Evolutionary conservation across 2,888 invertebrate genomes (phyloP).

Genomic region (Linyphia triangularis): DNA sequence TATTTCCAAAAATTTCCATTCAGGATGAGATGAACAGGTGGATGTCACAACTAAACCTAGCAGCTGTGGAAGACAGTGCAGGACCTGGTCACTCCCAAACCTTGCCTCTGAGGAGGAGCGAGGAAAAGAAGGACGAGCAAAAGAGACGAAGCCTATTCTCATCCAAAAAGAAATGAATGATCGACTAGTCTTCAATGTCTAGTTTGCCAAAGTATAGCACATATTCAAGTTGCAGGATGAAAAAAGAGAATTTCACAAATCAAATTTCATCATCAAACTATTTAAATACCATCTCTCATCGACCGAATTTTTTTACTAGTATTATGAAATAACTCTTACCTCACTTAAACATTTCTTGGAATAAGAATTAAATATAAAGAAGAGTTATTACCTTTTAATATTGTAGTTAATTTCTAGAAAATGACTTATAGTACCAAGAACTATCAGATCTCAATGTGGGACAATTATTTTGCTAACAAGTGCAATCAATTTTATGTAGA

Average conservation of each 20-base stretch:
- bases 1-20: neutral
- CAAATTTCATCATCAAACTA: constrained; percentile 40
- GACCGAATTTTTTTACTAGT: constrained; percentile 29
- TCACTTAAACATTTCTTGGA: too few species aligned
- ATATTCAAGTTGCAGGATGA: neutral
- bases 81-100: constrained; percentile 92
- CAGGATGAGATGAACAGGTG: constrained; percentile 95
- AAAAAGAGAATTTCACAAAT: neutral
- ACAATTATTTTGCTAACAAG: neutral
- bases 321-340: too few species aligned
- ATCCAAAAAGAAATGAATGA: constrained; percentile 95
- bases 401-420: neutral
- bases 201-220: constrained; percentile 9
- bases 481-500: neutral
- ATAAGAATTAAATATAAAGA: too few species aligned
- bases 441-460: neutral
- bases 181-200: neutral
- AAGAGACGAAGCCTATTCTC: constrained; percentile 98
- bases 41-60: constrained; percentile 90
- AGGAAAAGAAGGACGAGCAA: constrained; percentile 91
- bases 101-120: constrained; percentile 87
- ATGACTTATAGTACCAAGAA: neutral
- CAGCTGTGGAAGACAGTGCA: constrained; percentile 84
- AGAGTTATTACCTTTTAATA: too few species aligned
- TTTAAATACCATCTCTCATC: constrained; percentile 34